Evolutionary conservation across 2,888 invertebrate genomes (phyloP).

Genomic region (Volucella inanis): DNA sequence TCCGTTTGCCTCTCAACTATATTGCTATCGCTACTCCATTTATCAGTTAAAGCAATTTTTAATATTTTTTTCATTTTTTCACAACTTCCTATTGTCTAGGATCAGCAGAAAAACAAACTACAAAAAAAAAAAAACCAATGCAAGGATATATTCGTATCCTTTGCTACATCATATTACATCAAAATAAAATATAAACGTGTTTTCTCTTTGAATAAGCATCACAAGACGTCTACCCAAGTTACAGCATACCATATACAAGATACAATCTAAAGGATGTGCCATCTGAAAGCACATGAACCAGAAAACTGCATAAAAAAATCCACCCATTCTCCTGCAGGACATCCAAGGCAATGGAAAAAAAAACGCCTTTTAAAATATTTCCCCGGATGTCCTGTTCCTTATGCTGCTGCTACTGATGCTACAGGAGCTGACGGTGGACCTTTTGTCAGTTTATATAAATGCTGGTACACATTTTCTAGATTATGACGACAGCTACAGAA

Average conservation of each 20-base stretch:
- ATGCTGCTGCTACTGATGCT: background rate
- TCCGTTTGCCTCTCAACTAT: background rate
- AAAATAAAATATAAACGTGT: constrained; percentile 37
- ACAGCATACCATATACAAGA: constrained; percentile 13
- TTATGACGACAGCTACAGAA: constrained; percentile 47
- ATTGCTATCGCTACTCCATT: too few species aligned
- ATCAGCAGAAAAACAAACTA: constrained; percentile 32
- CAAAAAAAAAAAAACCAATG: constrained; percentile 1
- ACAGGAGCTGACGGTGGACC: constrained; percentile 24
- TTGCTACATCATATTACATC: constrained; percentile 14
- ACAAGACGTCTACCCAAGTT: constrained; percentile 14
- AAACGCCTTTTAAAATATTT: constrained; percentile 52
- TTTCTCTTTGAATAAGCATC: constrained; percentile 32
- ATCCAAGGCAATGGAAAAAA: constrained; percentile 17
- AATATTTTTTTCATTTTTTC: constrained; percentile 6
- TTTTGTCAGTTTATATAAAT: constrained; percentile 64
- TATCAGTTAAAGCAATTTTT: too few species aligned
- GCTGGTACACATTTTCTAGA: constrained; percentile 55
- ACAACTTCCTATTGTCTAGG: constrained; percentile 34
- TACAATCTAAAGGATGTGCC: constrained; percentile 50
- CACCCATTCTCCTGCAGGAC: background rate
- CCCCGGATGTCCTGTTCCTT: constrained; percentile 42
- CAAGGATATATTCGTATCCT: background rate
- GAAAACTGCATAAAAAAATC: constrained; percentile 57
- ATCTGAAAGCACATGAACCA: constrained; percentile 63